Evolutionary conservation across 2,888 invertebrate species (phyloP), one percentile per base, ranked within the genome.

Genomic region (Acanthococcus lagerstroemiae): DNA sequence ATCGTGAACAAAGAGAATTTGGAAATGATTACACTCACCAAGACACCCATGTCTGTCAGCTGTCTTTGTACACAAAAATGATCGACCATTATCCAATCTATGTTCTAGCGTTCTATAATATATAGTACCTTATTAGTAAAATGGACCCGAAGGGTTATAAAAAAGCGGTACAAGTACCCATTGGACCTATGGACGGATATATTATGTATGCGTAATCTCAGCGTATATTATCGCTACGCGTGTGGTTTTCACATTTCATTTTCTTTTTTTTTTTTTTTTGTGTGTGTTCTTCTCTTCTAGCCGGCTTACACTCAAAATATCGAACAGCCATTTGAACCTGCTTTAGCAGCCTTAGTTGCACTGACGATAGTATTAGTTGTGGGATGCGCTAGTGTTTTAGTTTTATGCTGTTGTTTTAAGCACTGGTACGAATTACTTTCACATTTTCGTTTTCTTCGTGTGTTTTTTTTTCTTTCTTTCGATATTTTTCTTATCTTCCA

Each of bases 341-440:
- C 91, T 0, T 77, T 92, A 44, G 90, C 90, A 19, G 91, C 91
- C 0, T 76, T 92, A 24, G 90, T 92, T 71, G 92, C 92, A 1
- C 78, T 93, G 0, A 79, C 91, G 12, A 88, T 93, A 60, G 90
- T 91, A 4, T 80, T 92, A 0, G 84, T 90, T 73, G 89, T 92
- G 22, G 92, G 92, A 4, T 86, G 90, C 55, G 85, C 91, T 65
- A 90, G 91, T 0, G 90, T 92, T 71, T 82, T 88, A 66, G 87
- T 91, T 7, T 86, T 91, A 4, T 92, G 92, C 75, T 92, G 91
- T 71, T 93, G 92, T 73, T 80, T 92, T 17, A 86, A 89, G 72
- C 88, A 90, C 74, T 91, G 91, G 89, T 85, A 74, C 73, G 73
- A 73, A 15, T 66, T 67, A 17, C 19, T 15, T 61, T 44, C n/a